Conservation (phyloP, 2,797 vertebrate genomes). For the Esox masquinongy region DNA sequence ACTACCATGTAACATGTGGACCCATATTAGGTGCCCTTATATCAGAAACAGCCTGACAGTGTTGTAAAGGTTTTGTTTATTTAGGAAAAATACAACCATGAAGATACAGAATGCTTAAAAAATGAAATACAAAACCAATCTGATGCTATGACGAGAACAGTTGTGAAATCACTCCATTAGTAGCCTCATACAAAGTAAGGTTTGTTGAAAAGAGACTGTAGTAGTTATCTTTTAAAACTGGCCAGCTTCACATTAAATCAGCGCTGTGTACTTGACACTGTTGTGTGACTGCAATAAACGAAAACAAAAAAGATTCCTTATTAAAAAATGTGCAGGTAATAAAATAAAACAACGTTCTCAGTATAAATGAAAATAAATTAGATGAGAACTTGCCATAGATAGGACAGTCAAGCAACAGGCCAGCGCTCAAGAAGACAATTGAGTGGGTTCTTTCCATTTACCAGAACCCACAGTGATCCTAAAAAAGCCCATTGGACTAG, state of each 20-base stretch:
- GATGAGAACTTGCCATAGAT: constrained; percentile 1
- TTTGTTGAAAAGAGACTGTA: constrained; percentile 2
- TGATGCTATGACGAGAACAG: constrained; percentile 29
- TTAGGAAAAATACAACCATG: constrained; percentile 47
- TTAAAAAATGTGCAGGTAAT: constrained; percentile 7
- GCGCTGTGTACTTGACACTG: neutral
- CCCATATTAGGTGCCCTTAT: neutral
- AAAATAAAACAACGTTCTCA: constrained; percentile 1
- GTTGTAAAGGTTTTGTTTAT: constrained; percentile 34
- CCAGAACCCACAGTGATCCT: neutral
- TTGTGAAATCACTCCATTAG: constrained; percentile 15
- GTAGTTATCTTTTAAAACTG: constrained; percentile 13
- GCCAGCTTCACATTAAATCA: constrained; percentile 11
- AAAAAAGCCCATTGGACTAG: neutral
- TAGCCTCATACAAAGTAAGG: constrained; percentile 10
- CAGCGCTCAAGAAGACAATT: neutral
- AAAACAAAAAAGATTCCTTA: constrained; percentile 4
- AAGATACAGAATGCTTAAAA: constrained; percentile 38
- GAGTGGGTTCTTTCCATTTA: neutral
- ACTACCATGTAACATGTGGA: no score
- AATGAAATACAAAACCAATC: constrained; percentile 30
- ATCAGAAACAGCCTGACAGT: neutral
- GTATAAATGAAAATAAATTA: constrained; percentile 9
- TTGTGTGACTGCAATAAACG: neutral
- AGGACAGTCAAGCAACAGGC: constrained; percentile 6